Evolutionary conservation across 1,140 invertebrate genomes (phyloP), one percentile per base, ranked within the genome.

Genomic region (Drosophila sturtevanti): DNA sequence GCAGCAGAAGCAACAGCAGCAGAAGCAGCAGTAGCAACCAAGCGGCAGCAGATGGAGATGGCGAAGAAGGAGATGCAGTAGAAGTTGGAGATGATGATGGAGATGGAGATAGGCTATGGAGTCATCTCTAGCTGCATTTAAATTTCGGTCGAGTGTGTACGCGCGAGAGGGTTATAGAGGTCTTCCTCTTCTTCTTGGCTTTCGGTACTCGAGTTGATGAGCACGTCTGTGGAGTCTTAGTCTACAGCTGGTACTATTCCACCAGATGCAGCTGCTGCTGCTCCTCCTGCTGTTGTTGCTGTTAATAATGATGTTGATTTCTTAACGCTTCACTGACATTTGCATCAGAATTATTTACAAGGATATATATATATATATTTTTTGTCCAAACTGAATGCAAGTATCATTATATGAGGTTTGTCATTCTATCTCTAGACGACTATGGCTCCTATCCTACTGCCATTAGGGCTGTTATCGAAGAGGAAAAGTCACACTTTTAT

Each of bases 261-360:
- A 61, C 38, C 70, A 69, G 48, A 35, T 64, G 51, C 62, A 59
- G 51, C 51, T 54, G 37, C 22, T 67, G 51, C 72, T 66, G 70
- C 65, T 73, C 55, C 52, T 63, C 34, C 35, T 55, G 35, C 58
- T 72, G 60, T 37, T 77, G 59, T 77, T 78, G 71, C 77, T 78
- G 74, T 72, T 78, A 75, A 56, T 77, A 78, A 78, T 78, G 74
- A 78, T 78, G 76, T 78, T 78, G 76, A 78, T 78, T 78, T 72
- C 76, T 78, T 72, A 68, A 78, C 76, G 76, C 76, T 78, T 78
- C 76, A 72, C 76, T 78, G 76, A 75, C 68, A 37, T 67, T 68
- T 72, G 75, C 71, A 78, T 81, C 72, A 80, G 73, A 76, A 80
- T 81, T 77, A 80, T 77, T 81, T 72, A 66, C 72, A 80, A 80